Evolutionary conservation across 2,888 invertebrate species (phyloP), one percentile per base, ranked within the genome.

Genomic region (Drosophila anceps): DNA sequence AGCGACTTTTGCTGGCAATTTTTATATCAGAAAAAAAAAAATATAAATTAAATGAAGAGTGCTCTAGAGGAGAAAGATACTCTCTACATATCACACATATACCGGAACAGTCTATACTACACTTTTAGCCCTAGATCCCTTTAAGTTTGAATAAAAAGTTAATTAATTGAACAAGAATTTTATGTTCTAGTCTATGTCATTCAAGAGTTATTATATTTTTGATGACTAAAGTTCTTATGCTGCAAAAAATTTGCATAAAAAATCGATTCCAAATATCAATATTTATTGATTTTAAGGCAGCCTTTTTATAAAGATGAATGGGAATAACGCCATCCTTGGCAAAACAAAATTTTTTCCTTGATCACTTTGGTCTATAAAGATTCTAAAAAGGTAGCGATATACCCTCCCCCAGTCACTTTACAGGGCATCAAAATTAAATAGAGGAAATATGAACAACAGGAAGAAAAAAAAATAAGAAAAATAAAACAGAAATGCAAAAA

Each of bases 1-100:
- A 72, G 55, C 73, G 78, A 64, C 78, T 78, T 69, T 80, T 66
- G 51, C 33, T 59, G 70, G 44, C 53, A 73, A 68, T 80, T 82
- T 81, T 69, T 62, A 66, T 69, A 62, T 74, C 20, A 35, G 51
- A 43, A 31, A 24, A 10, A 31, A 24, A 10, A 33, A 50, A 54
- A 39, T 29, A 39, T n/a, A 54, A 54, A 37, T 39, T 10, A 54
- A 54, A 13, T 51, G 31, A 2, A 51, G 51, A 51, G 20, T 9
- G 1, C 15, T 24, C 15, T 8, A 35, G 15, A 10, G 4, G 20
- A 6, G 7, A 3, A 6, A n/a, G 15, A 31, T 33, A 53, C 24
- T 13, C 35, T 15, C 10, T 31, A 18, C 4, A 10, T 10, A 41
- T 41, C 1, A 41, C 10, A 41, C 0, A 15, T 37, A 12, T 20